Evolutionary conservation across 2,797 vertebrate species (phyloP).

Genomic region (Acridotheres tristis): DNA sequence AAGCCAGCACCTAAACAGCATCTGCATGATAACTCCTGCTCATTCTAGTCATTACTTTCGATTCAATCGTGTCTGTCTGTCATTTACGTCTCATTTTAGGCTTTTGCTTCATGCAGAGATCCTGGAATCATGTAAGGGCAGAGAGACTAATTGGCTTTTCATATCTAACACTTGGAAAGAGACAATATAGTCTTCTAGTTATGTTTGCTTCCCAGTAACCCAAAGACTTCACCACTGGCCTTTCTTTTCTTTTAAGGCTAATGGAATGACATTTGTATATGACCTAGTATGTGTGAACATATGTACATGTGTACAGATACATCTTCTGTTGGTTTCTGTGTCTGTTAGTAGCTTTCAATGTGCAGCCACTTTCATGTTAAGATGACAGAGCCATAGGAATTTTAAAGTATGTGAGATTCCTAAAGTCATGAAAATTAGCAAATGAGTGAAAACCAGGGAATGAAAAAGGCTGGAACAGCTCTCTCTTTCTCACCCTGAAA

Average conservation of each 20-base stretch:
- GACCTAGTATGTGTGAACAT: not conserved
- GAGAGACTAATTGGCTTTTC: not conserved
- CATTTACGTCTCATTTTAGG: not conserved
- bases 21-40: not conserved
- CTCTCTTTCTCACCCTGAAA: not conserved
- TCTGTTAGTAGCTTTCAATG: not conserved
- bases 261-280: not conserved
- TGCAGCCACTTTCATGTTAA: not conserved
- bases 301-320: rapidly evolving
- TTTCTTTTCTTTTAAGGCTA: not conserved
- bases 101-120: not conserved
- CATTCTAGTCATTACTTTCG: not conserved
- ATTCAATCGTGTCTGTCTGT: not conserved
- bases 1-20: not conserved
- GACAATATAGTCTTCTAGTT: not conserved
- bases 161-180: not conserved
- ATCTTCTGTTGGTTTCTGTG: not conserved
- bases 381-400: not conserved
- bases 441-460: not conserved
- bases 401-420: not conserved
- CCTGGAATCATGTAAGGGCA: not conserved
- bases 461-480: not conserved
- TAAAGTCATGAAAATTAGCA: not conserved
- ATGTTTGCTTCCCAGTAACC: not conserved
- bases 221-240: not conserved